Percentiles rank a stretch among this genome's conserved stretches.
These are phyloP conservation scores for Asteroscopus sphinx DNA, from an alignment of 2,888 invertebrate species.

Conservation along the genomic window DNA sequence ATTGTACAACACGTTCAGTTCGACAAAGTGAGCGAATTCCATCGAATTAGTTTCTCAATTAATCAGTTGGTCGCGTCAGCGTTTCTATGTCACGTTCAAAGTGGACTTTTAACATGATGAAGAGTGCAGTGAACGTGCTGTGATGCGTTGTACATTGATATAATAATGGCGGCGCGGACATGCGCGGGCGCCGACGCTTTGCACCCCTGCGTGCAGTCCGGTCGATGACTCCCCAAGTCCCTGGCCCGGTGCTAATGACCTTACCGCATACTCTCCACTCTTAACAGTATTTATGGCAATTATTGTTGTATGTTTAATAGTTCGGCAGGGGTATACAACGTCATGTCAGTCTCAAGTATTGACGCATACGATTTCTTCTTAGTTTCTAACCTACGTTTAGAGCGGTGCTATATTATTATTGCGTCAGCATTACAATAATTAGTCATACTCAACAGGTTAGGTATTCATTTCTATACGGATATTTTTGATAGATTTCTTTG, in stretches of 20 bases:
- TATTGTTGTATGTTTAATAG: slow-evolving; percentile 60
- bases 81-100: slow-evolving; percentile 53
- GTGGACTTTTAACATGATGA: slow-evolving; percentile 51
- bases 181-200: slow-evolving; percentile 64
- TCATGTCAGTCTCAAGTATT: background rate
- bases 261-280: slow-evolving; percentile 69
- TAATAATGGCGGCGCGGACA: slow-evolving; percentile 46
- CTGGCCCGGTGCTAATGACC: slow-evolving; percentile 81
- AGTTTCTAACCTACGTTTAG: slow-evolving; percentile 20
- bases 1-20: slow-evolving; percentile 44
- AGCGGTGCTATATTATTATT: slow-evolving; percentile 9
- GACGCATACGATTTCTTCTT: slow-evolving; percentile 14
- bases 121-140: slow-evolving; percentile 42
- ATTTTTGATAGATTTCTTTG: slow-evolving; percentile 19
- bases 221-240: slow-evolving; percentile 83
- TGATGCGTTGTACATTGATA: slow-evolving; percentile 44
- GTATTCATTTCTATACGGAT: slow-evolving; percentile 14
- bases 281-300: slow-evolving; percentile 70
- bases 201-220: slow-evolving; percentile 77
- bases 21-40: slow-evolving; percentile 45
- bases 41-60: slow-evolving; percentile 38
- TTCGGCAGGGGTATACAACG: slow-evolving; percentile 1
- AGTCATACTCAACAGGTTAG: slow-evolving; percentile 11
- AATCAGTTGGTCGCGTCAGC: slow-evolving; percentile 40
- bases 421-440: slow-evolving; percentile 14